These are phyloP conservation scores for Lineus longissimus DNA, from an alignment of 1,140 invertebrate species.

Conservation along the genomic window DNA sequence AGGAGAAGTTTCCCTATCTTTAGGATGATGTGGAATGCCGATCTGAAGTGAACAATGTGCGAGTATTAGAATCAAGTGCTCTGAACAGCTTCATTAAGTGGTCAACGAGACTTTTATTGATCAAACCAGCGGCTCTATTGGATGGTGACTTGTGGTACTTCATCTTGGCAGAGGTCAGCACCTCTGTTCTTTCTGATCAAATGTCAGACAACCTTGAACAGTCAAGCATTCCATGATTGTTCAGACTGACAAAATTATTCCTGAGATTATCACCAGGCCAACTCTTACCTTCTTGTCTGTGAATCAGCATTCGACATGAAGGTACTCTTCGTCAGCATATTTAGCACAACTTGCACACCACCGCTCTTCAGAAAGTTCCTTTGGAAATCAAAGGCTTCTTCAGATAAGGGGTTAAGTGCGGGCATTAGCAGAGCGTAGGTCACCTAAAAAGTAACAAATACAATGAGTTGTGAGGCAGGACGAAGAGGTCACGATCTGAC, in stretches of 20 bases:
- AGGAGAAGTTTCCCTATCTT: constrained; percentile 85
- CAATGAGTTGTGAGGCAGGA: neutral
- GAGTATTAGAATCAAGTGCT: no score
- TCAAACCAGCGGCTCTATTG: no score
- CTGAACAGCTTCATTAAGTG: neutral
- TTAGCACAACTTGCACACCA: constrained; percentile 73
- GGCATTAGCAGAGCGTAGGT: constrained; percentile 90
- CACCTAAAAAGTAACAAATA: constrained; percentile 60
- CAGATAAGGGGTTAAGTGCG: constrained; percentile 74
- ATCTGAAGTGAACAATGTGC: constrained; percentile 54
- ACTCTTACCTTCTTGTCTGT: constrained; percentile 65
- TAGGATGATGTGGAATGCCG: constrained; percentile 81
- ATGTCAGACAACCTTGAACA: no score
- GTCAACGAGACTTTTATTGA: no score
- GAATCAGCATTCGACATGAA: constrained; percentile 79
- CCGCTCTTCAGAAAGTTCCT: constrained; percentile 80
- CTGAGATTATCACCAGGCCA: neutral
- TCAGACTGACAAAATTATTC: no score
- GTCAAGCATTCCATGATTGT: no score
- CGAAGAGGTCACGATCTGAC: neutral
- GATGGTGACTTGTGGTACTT: neutral
- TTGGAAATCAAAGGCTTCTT: constrained; percentile 82
- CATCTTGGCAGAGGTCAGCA: neutral
- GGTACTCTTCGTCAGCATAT: constrained; percentile 83
- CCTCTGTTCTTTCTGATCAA: no score